Base-by-base conservation (phyloP, 2,888 invertebrate genomes). In the Drosophila falleni region DNA sequence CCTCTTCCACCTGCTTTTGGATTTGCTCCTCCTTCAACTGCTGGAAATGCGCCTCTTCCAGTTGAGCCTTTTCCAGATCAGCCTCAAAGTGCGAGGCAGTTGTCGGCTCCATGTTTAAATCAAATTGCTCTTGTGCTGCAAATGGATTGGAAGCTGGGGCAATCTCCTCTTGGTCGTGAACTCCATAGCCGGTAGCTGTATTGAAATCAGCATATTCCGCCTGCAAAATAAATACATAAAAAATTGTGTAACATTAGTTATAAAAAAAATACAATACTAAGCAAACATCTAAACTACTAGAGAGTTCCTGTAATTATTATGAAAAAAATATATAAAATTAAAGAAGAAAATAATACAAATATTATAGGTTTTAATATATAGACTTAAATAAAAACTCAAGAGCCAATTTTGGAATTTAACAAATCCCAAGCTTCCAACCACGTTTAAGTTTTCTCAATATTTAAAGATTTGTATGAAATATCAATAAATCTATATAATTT, bases 151-250 rank as follows among this genome's bases (percentile, higher is more conserved):
- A 70, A 33, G 63, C 56, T 13, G 44, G 46, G 29, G 51, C 31
- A 15, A 53, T 4, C 26, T 39, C 54, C 37, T 69, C 59, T 1
- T 63, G 53, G 37, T 62, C 50, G 61, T 67, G 74, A 65, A 80
- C 61, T 47, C 72, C 75, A 71, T 71, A 70, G 71, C 72, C 83
- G 78, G 83, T 69, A 74, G 78, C 85, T 88, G 83, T 68, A 69
- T 77, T 74, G 23, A 71, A 64, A 54, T 75, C 90, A 89, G 91
- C 85, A 64, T 89, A 78, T 72, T 89, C 87, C 80, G 74, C 75
- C 91, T 91, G 75, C 26, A 69, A 72, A 26, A 33, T 23, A 8
- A 35, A 67, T 44, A 41, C 11, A 6, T n/a, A 49, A 62, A 51
- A 49, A 46, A 6, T 33, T 35, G 6, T 19, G 35, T 31, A 42